Percentiles rank a stretch among this genome's conserved stretches.
These are phyloP conservation scores for Catocala sponsa DNA, from an alignment of 2,888 invertebrate genomes.

Conservation along the genomic window DNA sequence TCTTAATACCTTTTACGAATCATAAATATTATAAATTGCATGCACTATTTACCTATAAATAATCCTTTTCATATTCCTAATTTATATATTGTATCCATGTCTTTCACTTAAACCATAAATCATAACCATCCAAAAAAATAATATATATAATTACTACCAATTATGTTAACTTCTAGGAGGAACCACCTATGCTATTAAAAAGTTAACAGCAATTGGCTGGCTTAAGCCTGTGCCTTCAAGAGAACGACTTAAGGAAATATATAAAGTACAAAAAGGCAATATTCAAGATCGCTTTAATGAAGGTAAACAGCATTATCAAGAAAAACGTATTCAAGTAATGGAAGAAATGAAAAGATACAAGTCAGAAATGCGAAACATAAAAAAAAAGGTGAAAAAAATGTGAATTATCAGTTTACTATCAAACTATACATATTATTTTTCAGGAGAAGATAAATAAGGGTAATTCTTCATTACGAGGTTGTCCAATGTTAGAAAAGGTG, in stretches of 20 bases:
- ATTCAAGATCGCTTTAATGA: slow-evolving; percentile 89
- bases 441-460: not conserved
- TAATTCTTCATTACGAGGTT: no score
- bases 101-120: no score
- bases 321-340: slow-evolving; percentile 80
- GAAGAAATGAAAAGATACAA: slow-evolving; percentile 85
- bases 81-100: no score
- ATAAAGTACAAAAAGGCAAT: slow-evolving; percentile 89
- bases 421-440: not conserved
- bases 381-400: slow-evolving; percentile 81
- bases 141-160: no score
- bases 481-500: no score
- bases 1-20: no score
- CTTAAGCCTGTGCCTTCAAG: slow-evolving; percentile 94
- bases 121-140: no score
- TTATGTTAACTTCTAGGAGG: slow-evolving; percentile 88
- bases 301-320: slow-evolving; percentile 80
- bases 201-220: slow-evolving; percentile 93
- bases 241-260: slow-evolving; percentile 89
- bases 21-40: no score
- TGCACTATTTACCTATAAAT: no score
- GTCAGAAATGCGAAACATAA: slow-evolving; percentile 81
- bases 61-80: no score
- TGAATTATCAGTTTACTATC: slow-evolving; percentile 41
- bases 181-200: slow-evolving; percentile 95